These are phyloP conservation scores for Erethizon dorsatum DNA, from an alignment of 2,797 vertebrate species.

Conservation along the genomic window DNA sequence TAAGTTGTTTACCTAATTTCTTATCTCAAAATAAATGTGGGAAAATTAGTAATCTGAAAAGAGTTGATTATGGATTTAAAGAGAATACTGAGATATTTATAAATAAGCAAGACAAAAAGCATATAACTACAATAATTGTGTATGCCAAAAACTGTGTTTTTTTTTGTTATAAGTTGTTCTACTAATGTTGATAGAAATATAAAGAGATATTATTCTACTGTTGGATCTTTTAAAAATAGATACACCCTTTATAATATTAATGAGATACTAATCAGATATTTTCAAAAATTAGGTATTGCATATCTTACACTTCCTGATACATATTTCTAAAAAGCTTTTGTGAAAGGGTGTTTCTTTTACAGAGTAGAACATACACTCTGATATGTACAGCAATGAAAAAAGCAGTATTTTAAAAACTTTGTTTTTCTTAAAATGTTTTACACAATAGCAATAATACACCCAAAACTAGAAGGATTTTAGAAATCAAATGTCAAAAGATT, in stretches of 20 bases:
- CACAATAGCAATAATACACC: background rate
- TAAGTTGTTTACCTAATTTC: background rate
- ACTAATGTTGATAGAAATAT: background rate
- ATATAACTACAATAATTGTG: background rate
- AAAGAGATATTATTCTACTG: background rate
- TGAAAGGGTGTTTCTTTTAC: background rate
- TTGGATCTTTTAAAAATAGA: background rate
- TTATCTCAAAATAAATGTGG: background rate
- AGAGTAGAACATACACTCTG: background rate
- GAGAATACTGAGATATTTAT: background rate
- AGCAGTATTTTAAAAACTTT: background rate
- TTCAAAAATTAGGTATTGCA: background rate
- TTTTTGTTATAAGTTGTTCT: background rate
- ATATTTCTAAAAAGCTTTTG: background rate
- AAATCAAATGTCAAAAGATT: background rate
- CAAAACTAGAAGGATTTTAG: background rate
- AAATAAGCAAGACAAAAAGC: background rate
- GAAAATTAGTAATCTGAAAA: background rate
- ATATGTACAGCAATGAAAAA: background rate
- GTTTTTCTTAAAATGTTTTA: background rate
- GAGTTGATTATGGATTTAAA: background rate
- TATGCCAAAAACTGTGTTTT: background rate
- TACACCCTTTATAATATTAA: background rate
- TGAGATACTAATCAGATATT: background rate
- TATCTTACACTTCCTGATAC: background rate